These are phyloP conservation scores for Manduca sexta DNA, from an alignment of 1,140 invertebrate species.

Conservation along the genomic window DNA sequence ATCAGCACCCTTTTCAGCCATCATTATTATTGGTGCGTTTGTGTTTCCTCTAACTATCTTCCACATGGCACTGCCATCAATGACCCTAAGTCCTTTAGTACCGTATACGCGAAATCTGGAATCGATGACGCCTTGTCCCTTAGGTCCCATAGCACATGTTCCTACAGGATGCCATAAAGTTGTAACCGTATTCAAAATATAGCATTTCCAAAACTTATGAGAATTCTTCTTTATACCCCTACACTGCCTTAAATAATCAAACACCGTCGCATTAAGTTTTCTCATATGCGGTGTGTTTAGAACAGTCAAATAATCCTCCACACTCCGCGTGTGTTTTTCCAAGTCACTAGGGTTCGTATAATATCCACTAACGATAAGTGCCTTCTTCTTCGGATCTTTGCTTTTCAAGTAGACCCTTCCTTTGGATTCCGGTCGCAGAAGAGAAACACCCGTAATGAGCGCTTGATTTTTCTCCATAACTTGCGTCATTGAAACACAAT, in stretches of 20 bases:
- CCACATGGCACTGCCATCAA: slow-evolving; percentile 56
- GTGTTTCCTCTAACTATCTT: slow-evolving; percentile 40
- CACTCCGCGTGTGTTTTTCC: slow-evolving; percentile 82
- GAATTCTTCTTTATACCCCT: slow-evolving; percentile 76
- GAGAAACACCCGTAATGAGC: slow-evolving; percentile 71
- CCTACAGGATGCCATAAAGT: slow-evolving; percentile 63
- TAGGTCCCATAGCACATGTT: slow-evolving; percentile 76
- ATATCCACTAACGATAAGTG: slow-evolving; percentile 91
- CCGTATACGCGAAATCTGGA: slow-evolving; percentile 31
- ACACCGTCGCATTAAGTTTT: slow-evolving; percentile 54
- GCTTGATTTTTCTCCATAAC: slow-evolving; percentile 81
- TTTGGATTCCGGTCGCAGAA: slow-evolving; percentile 76
- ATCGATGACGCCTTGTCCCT: slow-evolving; percentile 71
- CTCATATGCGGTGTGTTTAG: slow-evolving; percentile 72
- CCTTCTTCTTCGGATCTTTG: slow-evolving; percentile 87
- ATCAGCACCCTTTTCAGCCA: slow-evolving; percentile 79
- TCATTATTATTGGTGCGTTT: slow-evolving; percentile 71
- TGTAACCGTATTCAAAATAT: slow-evolving; percentile 38
- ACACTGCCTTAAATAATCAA: slow-evolving; percentile 47
- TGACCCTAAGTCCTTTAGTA: slow-evolving; percentile 58
- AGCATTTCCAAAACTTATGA: slow-evolving; percentile 78
- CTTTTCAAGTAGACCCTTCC: slow-evolving; percentile 84
- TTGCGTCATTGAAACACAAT: slow-evolving; percentile 38
- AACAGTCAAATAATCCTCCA: slow-evolving; percentile 76
- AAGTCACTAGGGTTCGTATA: slow-evolving; percentile 84